These are phyloP conservation scores for Geotrupes spiniger DNA, from an alignment of 2,888 invertebrate genomes.

Conservation along the genomic window DNA sequence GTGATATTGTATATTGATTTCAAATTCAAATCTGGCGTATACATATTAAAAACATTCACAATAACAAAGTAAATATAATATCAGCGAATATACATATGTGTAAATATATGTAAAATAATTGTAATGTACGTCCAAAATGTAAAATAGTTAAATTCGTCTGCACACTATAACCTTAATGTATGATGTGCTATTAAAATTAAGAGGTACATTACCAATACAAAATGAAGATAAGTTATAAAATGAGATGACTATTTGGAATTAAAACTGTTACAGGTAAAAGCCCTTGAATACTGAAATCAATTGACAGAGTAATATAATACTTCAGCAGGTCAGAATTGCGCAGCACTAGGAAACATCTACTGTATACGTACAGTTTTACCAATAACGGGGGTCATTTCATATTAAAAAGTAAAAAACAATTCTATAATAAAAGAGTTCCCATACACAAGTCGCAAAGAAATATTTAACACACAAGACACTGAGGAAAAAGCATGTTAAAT, in stretches of 20 bases:
- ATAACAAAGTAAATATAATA: constrained; percentile 1
- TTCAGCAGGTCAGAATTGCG: constrained; percentile 50
- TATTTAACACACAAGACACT: constrained; percentile 14
- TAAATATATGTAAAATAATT: too few species aligned
- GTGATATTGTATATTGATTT: constrained; percentile 46
- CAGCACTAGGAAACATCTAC: constrained; percentile 41
- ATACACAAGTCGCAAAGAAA: constrained; percentile 14
- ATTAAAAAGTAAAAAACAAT: constrained; percentile 30
- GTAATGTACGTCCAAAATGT: too few species aligned
- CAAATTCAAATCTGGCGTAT: constrained; percentile 44
- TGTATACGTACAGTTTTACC: constrained; percentile 25
- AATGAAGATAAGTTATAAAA: constrained; percentile 9
- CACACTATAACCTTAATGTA: background rate
- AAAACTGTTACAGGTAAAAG: constrained; percentile 19
- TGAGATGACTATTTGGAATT: constrained; percentile 15
- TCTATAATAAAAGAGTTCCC: constrained; percentile 19
- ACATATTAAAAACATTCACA: constrained; percentile 15
- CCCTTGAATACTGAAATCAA: constrained; percentile 50
- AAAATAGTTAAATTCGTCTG: background rate
- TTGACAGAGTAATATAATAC: constrained; percentile 44
- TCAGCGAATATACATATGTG: background rate
- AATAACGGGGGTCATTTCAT: constrained; percentile 14
- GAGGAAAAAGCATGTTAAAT: background rate
- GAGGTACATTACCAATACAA: background rate
- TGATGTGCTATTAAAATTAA: background rate